Base-by-base conservation (phyloP, 2,113 vertebrate genomes). In the Pithys albifrons region DNA sequence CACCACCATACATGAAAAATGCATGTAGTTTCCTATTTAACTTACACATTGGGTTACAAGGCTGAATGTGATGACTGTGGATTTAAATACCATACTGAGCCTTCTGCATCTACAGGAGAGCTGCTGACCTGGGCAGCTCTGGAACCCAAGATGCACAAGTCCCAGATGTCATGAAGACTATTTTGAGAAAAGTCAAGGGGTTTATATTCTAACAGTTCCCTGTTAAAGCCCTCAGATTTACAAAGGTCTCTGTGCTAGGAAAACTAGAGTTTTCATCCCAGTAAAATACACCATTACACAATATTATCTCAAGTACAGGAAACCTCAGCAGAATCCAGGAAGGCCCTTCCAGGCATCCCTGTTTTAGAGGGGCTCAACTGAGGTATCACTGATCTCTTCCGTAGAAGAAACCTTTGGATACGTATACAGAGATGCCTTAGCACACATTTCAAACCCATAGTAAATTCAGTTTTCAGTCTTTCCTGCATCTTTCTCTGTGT, bases 1-100 rank as follows among this genome's bases (percentile, higher is more conserved):
- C 58, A 85, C 61, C n/a, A 5, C 19, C 76, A 64, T 8, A 84
- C 82, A 78, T 73, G 89, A 87, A 89, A 93, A 89, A 89, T 75
- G 77, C 73, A 95, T 55, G 81, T 11, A 24, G 57, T 91, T 54
- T 85, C 81, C 84, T 76, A 8, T 75, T 48, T 41, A 59, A 73
- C 27, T 82, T 48, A 69, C 80, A 82, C 73, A 57, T 75, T 57
- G 48, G 49, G 31, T 77, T 78, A 81, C 79, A 64, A 35, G 54
- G 31, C 41, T 14, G 0, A 89, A 25, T 0, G 37, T 20, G 27
- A 51, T 0, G 16, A 13, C 6, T 24, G 52, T 16, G 33, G 2
- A 20, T 69, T 59, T 61, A 78, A 92, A 89, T 19, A 57, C 35
- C 62, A 33, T 9, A 9, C 24, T 4, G 29, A 37, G 66, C 27